Evolutionary conservation across 2,888 invertebrate species (phyloP).

Genomic region (Rhagonycha lutea): DNA sequence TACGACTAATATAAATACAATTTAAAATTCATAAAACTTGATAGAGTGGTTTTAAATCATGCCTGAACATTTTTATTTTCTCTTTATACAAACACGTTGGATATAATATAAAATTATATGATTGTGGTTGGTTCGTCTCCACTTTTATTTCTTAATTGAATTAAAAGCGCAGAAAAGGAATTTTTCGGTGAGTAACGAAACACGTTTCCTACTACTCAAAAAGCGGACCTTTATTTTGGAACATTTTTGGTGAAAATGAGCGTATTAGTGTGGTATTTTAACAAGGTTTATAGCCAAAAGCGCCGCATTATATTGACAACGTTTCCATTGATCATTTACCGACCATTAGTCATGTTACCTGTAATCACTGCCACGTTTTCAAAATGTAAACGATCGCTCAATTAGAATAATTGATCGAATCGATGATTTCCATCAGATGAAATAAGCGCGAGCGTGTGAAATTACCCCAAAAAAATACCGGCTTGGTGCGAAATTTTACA

Average conservation of each 20-base stretch:
- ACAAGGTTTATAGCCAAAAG: slow-evolving; percentile 29
- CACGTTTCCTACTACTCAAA: slow-evolving; percentile 10
- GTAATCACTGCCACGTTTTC: slow-evolving; percentile 32
- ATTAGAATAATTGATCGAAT: slow-evolving; percentile 26
- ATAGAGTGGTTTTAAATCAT: slow-evolving; percentile 25
- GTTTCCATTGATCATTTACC: slow-evolving; percentile 27
- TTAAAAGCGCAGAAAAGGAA: slow-evolving; percentile 9
- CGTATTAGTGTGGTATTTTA: slow-evolving; percentile 28
- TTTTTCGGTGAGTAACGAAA: slow-evolving; percentile 1
- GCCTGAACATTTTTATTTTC: slow-evolving; percentile 25
- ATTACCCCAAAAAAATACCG: slow-evolving; percentile 19
- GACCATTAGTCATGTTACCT: slow-evolving; percentile 32
- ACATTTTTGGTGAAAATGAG: slow-evolving; percentile 22
- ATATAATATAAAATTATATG: slow-evolving; percentile 1
- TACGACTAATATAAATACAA: slow-evolving; percentile 21
- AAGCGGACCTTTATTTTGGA: slow-evolving; percentile 16
- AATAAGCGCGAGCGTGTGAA: slow-evolving; percentile 28
- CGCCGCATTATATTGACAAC: slow-evolving; percentile 29
- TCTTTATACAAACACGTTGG: slow-evolving; percentile 19
- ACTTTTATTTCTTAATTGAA: slow-evolving; percentile 26
- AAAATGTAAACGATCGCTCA: slow-evolving; percentile 31
- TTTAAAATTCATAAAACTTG: slow-evolving; percentile 33
- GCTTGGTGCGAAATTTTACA: not conserved
- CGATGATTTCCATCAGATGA: slow-evolving; percentile 21
- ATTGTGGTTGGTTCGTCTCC: slow-evolving; percentile 17